phyloP scores from a whole-genome alignment of 2,113 vertebrate genomes.

The Trachemys scripta region DNA sequence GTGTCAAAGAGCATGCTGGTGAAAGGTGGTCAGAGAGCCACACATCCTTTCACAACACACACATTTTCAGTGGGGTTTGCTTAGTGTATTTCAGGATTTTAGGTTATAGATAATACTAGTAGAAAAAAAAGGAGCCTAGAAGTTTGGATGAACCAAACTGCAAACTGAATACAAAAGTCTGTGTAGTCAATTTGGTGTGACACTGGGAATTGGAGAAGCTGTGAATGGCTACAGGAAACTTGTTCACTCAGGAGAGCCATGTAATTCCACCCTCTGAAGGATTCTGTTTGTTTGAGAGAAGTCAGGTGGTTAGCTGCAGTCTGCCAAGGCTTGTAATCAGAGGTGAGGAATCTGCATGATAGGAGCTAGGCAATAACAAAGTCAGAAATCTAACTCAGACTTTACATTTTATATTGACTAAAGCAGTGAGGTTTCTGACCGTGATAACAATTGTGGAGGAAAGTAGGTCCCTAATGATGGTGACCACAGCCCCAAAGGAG shows the following conservation, averaged over 20 bases:
- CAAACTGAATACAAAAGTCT: background rate
- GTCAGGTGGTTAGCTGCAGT: background rate
- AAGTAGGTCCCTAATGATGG: background rate
- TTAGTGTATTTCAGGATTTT: background rate
- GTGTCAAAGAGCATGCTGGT: background rate
- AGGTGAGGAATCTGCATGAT: background rate
- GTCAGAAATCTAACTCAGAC: background rate
- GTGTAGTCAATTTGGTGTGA: background rate
- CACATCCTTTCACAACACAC: background rate
- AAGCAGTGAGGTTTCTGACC: background rate
- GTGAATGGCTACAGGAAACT: background rate
- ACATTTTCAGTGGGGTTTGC: background rate
- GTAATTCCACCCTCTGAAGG: background rate
- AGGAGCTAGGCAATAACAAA: background rate
- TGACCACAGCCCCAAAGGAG: accelerated
- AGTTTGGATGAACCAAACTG: background rate
- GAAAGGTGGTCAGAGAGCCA: background rate
- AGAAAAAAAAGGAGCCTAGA: background rate
- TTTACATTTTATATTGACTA: background rate
- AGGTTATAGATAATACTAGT: background rate
- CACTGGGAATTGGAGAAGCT: background rate
- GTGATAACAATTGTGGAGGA: background rate
- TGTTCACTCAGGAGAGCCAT: background rate
- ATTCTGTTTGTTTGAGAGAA: background rate
- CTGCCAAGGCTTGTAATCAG: background rate